Base-by-base conservation (phyloP, 2,113 vertebrate species). In the Pygoscelis antarcticus region DNA sequence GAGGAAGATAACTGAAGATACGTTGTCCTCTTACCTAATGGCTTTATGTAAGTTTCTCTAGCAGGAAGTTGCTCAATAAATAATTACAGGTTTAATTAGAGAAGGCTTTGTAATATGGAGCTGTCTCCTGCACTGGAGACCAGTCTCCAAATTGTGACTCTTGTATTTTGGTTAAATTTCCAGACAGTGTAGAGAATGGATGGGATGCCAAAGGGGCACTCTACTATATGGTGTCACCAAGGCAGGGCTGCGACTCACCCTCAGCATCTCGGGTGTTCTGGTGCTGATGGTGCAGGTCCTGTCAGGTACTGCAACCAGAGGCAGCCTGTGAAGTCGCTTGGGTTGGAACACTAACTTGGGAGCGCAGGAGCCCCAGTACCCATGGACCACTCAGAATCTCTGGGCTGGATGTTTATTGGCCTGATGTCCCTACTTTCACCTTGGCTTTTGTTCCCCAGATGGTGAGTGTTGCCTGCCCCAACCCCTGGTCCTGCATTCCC, bases 31-130 rank as follows among this genome's bases (percentile, higher is more conserved):
- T 83, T 87, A 57, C 26, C 51, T 44, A 40, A 91, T 85, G 89
- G n/a, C 69, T 96, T 93, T 83, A 90, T 93, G 79, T 84, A 81
- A 96, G 64, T 60, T 92, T 78, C 92, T 21, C 49, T 72, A 91
- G 79, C 89, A 96, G 95, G 94, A 96, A 93, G 84, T 95, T 97
- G 87, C 94, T 92, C 79, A 95, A 97, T 72, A 69, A 84, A 64
- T 95, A 94, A 96, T 96, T 54, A 64, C 7, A 46, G 84, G 70
- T n/a, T 96, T 96, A 86, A 94, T 94, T 61, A 69, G 46, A 52
- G 75, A 47, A 60, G 44, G 23, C 16, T 80, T 52, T 66, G 76
- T 47, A 86, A n/a, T 22, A 8, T 2, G 18, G 61, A 65, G 21
- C 62, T 13, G 20, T 54, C 75, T 92, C 16, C 30, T 54, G 30